These are phyloP conservation scores for Muschampia plurimacula DNA, from an alignment of 2,888 invertebrate species.

Conservation along the genomic window DNA sequence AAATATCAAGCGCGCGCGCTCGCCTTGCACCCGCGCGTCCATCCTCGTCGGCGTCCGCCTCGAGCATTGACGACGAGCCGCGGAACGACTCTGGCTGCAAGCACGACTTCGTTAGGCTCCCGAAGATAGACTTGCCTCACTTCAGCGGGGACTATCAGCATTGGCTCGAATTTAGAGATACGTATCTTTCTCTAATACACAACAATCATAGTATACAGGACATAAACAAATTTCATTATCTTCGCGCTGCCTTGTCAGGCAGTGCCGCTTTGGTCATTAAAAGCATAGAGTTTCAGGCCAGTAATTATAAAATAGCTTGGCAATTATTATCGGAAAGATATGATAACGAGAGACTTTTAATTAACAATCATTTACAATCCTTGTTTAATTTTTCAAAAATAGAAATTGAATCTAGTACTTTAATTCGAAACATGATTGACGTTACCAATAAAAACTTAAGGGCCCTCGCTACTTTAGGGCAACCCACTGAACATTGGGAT, in stretches of 20 bases:
- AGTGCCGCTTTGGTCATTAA: conserved; percentile 43
- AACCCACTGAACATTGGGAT: conserved; percentile 40
- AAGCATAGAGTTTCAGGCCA: conserved; percentile 43
- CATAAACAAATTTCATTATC: conserved; percentile 30
- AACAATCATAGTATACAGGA: conserved; percentile 23
- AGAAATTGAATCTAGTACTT: conserved; percentile 10
- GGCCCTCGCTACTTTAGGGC: conserved; percentile 32
- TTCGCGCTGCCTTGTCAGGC: conserved; percentile 39
- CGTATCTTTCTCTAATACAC: conserved; percentile 40
- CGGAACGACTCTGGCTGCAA: conserved; percentile 26
- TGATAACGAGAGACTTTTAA: conserved; percentile 22
- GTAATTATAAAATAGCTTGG: conserved; percentile 46
- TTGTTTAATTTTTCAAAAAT: conserved; percentile 19
- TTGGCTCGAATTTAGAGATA: conserved; percentile 44
- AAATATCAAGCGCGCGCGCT: conserved; percentile 15
- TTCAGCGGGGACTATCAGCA: conserved; percentile 37
- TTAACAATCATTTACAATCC: conserved; percentile 23
- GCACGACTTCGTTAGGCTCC: conserved; percentile 28
- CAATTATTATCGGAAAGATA: conserved; percentile 42
- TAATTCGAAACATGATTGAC: conserved; percentile 29
- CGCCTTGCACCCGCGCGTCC: conserved; percentile 8
- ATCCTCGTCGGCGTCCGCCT: background rate
- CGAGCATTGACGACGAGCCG: conserved; percentile 1
- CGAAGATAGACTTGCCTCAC: conserved; percentile 35
- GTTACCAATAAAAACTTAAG: conserved; percentile 40